Conservation (phyloP, 2,797 vertebrate genomes). For the Avahi laniger region DNA sequence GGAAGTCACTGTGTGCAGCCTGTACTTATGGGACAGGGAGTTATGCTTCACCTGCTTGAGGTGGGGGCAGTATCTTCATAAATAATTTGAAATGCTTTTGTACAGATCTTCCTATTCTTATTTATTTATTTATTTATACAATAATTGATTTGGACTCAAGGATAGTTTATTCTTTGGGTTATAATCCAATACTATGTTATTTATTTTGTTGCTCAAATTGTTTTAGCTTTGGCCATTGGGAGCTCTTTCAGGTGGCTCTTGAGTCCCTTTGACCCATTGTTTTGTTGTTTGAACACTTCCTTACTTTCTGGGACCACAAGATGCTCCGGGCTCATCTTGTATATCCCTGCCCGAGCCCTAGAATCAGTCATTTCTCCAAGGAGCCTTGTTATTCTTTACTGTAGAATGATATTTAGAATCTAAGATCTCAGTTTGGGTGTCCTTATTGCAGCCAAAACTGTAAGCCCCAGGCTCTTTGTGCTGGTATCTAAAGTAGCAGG, state of each 20-base stretch:
- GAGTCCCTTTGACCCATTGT: neutral
- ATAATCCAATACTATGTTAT: neutral
- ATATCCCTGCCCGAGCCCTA: neutral
- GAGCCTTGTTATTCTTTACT: neutral
- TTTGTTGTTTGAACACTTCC: neutral
- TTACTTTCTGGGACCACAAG: neutral
- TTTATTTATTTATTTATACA: neutral
- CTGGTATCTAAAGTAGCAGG: neutral
- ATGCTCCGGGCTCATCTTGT: neutral
- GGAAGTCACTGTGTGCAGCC: neutral
- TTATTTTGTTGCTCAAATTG: neutral
- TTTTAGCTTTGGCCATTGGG: neutral
- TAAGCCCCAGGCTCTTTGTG: neutral
- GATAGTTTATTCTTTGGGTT: neutral
- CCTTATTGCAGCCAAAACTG: neutral
- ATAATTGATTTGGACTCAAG: neutral
- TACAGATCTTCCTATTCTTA: neutral
- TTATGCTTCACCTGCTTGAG: neutral
- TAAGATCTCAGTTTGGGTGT: neutral
- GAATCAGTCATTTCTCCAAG: neutral
- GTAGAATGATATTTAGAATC: neutral
- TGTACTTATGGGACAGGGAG: neutral
- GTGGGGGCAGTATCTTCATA: neutral
- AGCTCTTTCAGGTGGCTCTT: neutral
- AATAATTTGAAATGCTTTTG: neutral